Evolutionary conservation across 2,113 vertebrate genomes (phyloP), one percentile per base, ranked within the genome.

Genomic region (Amblyopsis rosae): DNA sequence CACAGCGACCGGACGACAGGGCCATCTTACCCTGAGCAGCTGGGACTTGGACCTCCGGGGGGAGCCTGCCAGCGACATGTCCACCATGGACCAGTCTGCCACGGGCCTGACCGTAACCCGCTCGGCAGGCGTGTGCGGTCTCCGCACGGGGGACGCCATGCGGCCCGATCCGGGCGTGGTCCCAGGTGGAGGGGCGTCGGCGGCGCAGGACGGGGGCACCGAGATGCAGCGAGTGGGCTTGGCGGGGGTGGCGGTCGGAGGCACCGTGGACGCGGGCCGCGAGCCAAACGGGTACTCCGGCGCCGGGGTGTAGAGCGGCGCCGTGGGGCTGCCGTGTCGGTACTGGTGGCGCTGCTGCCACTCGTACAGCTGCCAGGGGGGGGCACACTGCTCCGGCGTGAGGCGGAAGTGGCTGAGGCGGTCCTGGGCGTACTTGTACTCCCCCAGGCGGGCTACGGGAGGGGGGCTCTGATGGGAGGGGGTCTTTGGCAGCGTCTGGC

Each of bases 291-390:
- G 79, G 64, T 94, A 92, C 63, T 97, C 95, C 1, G 95, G 93
- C 16, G 94, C 94, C 1, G 93, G 90, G 0, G 88, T 85, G 58
- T 95, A 95, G 51, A 96, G 84, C 0, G 96, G 95, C 0, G 95
- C 96, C 0, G 96, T 98, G 70, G 96, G 95, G 81, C 96, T 98
- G 82, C 96, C 97, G 0, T 96, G 96, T 1, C 96, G 95, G 84
- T 93, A 99, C 65, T 96, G 95, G 83, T 97, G 97, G 35, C 97
- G 90, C 90, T 98, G 97, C 88, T 98, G 97, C 97, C 97, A 98
- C 81, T 99, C 97, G 0, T 96, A 98, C 0, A 98, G 92, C 86
- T 96, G 96, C 96, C 94, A 97, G 33, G 96, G 95, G 0, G 58
- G 26, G 26, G 88, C 92, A 0, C 90, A 92, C 59, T 62, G 82